Evolutionary conservation across 1,140 invertebrate species (phyloP).

Genomic region (Chlorops oryzae): DNA sequence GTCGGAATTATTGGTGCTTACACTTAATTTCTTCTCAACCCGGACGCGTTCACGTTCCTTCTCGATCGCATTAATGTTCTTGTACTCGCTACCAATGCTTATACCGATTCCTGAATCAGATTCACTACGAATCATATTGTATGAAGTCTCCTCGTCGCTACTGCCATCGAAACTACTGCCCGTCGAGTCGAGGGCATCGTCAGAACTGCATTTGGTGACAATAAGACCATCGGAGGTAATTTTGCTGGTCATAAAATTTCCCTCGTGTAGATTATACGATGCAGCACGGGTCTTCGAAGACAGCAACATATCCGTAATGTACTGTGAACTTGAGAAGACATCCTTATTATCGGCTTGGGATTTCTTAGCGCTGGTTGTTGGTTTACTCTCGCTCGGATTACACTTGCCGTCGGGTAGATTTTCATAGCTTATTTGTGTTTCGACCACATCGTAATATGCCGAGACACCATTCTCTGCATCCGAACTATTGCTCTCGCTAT

Average conservation of each 20-base stretch:
- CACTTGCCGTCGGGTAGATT: slow-evolving; percentile 46
- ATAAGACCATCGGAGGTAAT: slow-evolving; percentile 46
- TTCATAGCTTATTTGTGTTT: slow-evolving; percentile 45
- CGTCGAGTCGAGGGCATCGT: slow-evolving; percentile 44
- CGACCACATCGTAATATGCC: slow-evolving; percentile 45
- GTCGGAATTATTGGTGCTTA: slow-evolving; percentile 44
- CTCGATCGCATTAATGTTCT: slow-evolving; percentile 24
- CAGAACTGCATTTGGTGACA: slow-evolving; percentile 44
- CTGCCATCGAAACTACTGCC: slow-evolving; percentile 48
- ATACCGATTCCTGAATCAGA: slow-evolving; percentile 47
- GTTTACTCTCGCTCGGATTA: slow-evolving; percentile 16
- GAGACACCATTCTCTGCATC: slow-evolving; percentile 44
- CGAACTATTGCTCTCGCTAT: slow-evolving; percentile 43
- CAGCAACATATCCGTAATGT: slow-evolving; percentile 45
- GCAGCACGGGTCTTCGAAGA: slow-evolving; percentile 42
- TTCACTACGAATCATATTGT: slow-evolving; percentile 48
- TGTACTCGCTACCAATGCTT: slow-evolving; percentile 41
- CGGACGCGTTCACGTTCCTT: slow-evolving; percentile 20
- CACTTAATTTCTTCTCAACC: slow-evolving; percentile 40
- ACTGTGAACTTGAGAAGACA: slow-evolving; percentile 40
- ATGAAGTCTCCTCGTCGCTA: slow-evolving; percentile 44
- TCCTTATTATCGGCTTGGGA: slow-evolving; percentile 9
- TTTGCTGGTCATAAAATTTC: slow-evolving; percentile 47
- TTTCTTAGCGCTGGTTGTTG: background rate
- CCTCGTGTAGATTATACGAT: slow-evolving; percentile 44